phyloP scores from a whole-genome alignment of 2,888 invertebrate genomes.

The Tipula confusa region DNA sequence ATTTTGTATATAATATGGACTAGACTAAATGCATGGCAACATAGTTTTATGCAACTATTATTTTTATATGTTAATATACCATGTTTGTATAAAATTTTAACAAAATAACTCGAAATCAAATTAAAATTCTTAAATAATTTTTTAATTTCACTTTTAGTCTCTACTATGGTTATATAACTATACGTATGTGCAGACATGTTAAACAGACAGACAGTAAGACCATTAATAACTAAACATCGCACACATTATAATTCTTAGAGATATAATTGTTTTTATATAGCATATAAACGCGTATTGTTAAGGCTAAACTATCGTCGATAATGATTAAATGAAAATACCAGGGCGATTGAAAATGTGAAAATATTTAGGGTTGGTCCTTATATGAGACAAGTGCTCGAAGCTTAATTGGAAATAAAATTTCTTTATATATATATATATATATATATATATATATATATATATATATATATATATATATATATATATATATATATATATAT shows the following conservation, averaged over 20 bases:
- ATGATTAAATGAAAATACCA: background rate
- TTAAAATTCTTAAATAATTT: background rate
- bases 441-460: no score
- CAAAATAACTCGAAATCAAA: background rate
- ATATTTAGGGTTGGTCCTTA: background rate
- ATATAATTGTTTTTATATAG: background rate
- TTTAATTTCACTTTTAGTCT: background rate
- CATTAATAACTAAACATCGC: background rate
- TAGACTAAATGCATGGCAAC: background rate
- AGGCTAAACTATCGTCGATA: background rate
- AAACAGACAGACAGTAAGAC: background rate
- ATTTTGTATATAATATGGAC: no score
- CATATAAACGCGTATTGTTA: background rate
- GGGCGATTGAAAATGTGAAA: background rate
- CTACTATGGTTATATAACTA: no score
- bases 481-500: no score
- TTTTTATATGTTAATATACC: background rate
- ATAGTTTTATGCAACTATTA: background rate
- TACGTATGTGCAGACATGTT: background rate
- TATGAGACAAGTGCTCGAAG: background rate
- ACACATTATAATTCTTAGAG: background rate
- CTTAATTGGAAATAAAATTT: background rate
- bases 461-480: no score
- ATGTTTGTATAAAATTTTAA: background rate
- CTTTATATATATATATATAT: no score